Percentiles rank a stretch among this genome's conserved stretches.
Evolutionary conservation across 2,888 invertebrate species (phyloP).

Genomic region (Agrenia bidenticulata): DNA sequence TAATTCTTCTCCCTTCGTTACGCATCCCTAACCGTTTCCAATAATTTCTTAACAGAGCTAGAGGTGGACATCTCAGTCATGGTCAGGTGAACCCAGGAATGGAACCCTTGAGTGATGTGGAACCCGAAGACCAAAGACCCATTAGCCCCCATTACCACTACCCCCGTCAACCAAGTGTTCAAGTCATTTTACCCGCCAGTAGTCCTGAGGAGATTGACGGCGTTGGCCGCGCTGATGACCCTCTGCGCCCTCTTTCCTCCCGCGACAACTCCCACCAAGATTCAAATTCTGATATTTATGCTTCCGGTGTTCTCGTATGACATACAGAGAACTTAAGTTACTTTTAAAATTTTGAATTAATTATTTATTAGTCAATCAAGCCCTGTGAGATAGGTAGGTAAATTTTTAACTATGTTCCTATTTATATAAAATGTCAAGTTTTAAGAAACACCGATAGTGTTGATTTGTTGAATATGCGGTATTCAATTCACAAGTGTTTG

Average conservation of each 20-base stretch:
- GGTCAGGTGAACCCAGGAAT: slow-evolving; percentile 15
- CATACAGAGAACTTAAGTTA: slow-evolving; percentile 17
- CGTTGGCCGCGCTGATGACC: not conserved
- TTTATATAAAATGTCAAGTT: no score
- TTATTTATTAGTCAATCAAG: no score
- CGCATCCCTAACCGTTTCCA: not conserved
- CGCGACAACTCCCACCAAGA: slow-evolving; percentile 1
- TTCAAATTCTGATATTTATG: not conserved
- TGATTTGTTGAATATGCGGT: no score
- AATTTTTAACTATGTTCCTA: no score
- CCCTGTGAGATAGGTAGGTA: no score
- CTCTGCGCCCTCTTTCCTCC: not conserved
- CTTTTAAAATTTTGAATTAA: slow-evolving; percentile 7
- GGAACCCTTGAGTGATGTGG: slow-evolving; percentile 7
- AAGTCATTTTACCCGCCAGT: slow-evolving; percentile 7
- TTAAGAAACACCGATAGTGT: no score
- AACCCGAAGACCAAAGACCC: not conserved
- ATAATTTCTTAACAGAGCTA: slow-evolving; percentile 3
- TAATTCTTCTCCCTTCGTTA: no score
- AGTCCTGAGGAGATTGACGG: not conserved
- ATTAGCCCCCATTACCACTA: slow-evolving; percentile 12
- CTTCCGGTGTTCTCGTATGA: slow-evolving; percentile 20
- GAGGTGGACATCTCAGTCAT: not conserved
- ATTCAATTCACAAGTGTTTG: no score
- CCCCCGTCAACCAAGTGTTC: slow-evolving; percentile 13